Percentiles rank a stretch among this genome's conserved stretches.
Conservation (phyloP, 2,888 invertebrate genomes). For the Lottia gigantea region DNA sequence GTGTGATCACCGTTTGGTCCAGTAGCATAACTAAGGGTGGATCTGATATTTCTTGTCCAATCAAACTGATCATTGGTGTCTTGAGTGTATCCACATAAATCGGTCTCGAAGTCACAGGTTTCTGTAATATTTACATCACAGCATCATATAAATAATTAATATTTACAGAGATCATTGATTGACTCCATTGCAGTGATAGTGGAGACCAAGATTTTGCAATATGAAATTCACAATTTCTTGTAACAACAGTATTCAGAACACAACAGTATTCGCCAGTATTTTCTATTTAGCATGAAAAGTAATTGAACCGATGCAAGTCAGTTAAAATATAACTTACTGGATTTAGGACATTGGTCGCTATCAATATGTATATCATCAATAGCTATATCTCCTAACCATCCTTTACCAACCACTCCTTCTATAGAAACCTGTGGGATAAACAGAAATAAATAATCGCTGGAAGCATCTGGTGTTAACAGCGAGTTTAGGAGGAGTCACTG, state of each 20-base stretch:
- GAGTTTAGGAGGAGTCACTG: not conserved
- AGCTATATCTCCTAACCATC: conserved; percentile 53
- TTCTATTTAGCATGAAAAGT: no score
- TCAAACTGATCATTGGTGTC: conserved; percentile 49
- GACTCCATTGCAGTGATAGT: no score
- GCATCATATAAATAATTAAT: no score
- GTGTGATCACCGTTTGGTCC: conserved; percentile 53
- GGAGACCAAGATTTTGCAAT: no score
- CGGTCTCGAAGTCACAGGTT: conserved; percentile 56
- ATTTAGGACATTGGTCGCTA: conserved; percentile 35
- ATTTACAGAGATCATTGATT: no score
- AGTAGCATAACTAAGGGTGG: conserved; percentile 33
- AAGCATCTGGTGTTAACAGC: not conserved
- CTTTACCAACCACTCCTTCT: conserved; percentile 44
- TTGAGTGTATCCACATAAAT: conserved; percentile 53
- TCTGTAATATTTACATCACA: conserved; percentile 26
- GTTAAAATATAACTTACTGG: conserved; percentile 22
- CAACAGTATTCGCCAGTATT: no score
- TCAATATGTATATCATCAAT: conserved; percentile 53
- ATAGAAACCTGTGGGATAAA: conserved; percentile 42
- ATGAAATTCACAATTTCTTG: no score
- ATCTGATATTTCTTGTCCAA: conserved; percentile 39
- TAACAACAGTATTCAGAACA: no score
- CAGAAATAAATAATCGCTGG: conserved; percentile 18
- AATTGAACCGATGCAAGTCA: no score